Conservation (phyloP, 1,140 invertebrate genomes). For the Micrasema minimum region DNA sequence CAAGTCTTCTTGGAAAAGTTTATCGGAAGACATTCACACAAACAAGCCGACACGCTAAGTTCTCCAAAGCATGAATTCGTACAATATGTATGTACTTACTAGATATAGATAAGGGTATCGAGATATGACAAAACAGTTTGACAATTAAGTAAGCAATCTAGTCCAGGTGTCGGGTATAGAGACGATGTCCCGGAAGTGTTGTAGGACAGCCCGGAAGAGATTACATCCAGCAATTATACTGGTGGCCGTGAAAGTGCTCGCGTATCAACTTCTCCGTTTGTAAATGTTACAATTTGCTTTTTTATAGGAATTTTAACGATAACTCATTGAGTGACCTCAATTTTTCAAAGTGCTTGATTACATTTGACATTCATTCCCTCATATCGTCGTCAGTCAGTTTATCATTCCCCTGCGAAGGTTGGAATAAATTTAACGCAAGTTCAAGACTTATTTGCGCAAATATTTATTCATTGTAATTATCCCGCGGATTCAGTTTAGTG, state of each 20-base stretch:
- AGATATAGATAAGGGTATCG: too few species aligned
- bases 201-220: slow-evolving; percentile 7
- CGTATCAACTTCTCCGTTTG: slow-evolving; percentile 3
- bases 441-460: slow-evolving; percentile 4
- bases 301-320: slow-evolving; percentile 25
- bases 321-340: slow-evolving; percentile 26
- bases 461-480: not conserved
- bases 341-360: slow-evolving; percentile 28
- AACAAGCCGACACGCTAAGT: not conserved
- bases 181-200: not conserved
- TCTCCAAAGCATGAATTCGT: not conserved
- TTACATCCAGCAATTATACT: too few species aligned
- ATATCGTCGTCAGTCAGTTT: slow-evolving; percentile 11
- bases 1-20: slow-evolving; percentile 9
- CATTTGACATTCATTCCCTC: slow-evolving; percentile 30
- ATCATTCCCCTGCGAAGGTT: slow-evolving; percentile 28
- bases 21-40: slow-evolving; percentile 12
- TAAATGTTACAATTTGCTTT: slow-evolving; percentile 23
- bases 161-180: slow-evolving; percentile 2
- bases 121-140: too few species aligned
- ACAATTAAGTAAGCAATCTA: not conserved
- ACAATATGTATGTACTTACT: too few species aligned
- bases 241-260: slow-evolving; percentile 25
- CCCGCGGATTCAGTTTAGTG: not conserved
- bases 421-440: slow-evolving; percentile 33